Conservation (phyloP, 2,888 invertebrate genomes). For the Eupithecia pulchellata region DNA sequence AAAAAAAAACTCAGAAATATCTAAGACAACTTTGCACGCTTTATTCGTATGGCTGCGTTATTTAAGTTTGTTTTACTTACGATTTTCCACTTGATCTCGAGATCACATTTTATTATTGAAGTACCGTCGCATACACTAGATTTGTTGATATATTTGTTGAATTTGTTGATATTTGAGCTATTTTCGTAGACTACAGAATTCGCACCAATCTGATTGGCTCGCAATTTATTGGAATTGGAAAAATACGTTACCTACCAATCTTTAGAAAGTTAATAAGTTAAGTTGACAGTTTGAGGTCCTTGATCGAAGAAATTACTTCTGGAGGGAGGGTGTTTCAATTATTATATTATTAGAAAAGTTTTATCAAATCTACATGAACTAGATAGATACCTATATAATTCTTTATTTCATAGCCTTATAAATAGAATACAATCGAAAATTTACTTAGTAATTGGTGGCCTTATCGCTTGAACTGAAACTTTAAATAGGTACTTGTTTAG, state of each 20-base stretch:
- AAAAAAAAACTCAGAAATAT: too few relatives aligned
- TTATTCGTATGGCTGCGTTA: too few relatives aligned
- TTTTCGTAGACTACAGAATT: background rate
- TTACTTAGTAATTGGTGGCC: too few relatives aligned
- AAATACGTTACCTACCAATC: slow-evolving; percentile 20
- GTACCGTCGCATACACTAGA: too few relatives aligned
- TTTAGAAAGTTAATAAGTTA: slow-evolving; percentile 25
- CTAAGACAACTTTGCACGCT: background rate
- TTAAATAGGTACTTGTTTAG: background rate
- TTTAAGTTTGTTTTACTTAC: background rate
- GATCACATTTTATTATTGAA: background rate
- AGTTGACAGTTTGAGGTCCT: slow-evolving; percentile 9
- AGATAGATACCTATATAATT: too few relatives aligned
- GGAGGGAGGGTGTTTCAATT: background rate
- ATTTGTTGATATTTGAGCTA: background rate
- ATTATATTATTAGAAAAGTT: slow-evolving; percentile 16
- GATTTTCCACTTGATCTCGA: background rate
- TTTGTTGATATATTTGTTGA: too few relatives aligned
- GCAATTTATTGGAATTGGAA: slow-evolving; percentile 17
- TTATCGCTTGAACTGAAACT: background rate
- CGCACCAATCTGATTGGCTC: background rate
- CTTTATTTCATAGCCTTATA: too few relatives aligned
- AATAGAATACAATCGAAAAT: too few relatives aligned
- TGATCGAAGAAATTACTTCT: slow-evolving; percentile 5
- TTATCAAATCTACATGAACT: background rate